Percentiles rank a stretch among this genome's conserved stretches.
Conservation (phyloP, 2,113 vertebrate genomes). For the Smithornis capensis region DNA sequence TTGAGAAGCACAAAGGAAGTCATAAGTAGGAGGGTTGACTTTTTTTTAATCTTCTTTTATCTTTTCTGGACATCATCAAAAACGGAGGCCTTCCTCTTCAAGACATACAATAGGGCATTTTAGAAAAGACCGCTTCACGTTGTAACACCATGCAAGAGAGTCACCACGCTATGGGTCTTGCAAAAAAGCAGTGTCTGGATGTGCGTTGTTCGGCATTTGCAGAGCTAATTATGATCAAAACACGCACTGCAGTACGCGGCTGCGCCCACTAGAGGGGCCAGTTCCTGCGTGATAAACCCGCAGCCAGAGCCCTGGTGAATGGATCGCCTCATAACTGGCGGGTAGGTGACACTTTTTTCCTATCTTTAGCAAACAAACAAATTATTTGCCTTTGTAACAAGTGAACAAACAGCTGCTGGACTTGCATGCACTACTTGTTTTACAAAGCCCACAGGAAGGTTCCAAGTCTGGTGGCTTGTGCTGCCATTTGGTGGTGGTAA, state of each 20-base stretch:
- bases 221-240: background rate
- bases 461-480: background rate
- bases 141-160: background rate
- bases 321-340: background rate
- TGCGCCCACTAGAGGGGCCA: conserved; percentile 79
- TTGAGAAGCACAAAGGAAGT: background rate
- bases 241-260: conserved; percentile 27
- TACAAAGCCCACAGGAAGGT: background rate
- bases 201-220: background rate
- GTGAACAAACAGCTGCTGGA: background rate
- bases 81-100: background rate
- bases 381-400: background rate
- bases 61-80: background rate
- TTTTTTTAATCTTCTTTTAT: background rate
- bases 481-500: background rate
- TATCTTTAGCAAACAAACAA: background rate
- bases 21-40: background rate
- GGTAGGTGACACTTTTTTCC: background rate
- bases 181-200: background rate
- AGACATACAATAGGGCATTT: background rate
- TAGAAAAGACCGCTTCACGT: background rate
- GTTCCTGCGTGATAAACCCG: conserved; percentile 46
- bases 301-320: background rate
- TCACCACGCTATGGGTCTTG: background rate
- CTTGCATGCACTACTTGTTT: background rate